Percentiles rank a stretch among this genome's conserved stretches.
phyloP scores from a whole-genome alignment of 2,113 vertebrate species.

The Labeo catla region DNA sequence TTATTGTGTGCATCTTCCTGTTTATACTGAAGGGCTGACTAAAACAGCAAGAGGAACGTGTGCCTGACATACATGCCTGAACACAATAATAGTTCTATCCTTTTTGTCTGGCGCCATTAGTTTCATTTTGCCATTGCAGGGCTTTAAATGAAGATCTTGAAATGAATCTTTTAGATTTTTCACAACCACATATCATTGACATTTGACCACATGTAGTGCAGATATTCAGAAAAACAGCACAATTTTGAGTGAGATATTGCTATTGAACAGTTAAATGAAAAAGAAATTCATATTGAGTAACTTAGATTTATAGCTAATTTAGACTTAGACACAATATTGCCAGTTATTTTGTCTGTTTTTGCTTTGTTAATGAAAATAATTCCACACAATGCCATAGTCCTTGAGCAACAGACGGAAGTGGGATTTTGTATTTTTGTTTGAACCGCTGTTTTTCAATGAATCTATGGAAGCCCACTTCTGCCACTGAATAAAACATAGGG shows the following conservation, averaged over 20 bases:
- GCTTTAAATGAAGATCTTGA: background rate
- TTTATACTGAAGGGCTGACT: constrained; percentile 8
- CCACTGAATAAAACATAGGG: too few species aligned
- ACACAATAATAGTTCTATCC: background rate
- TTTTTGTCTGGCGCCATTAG: background rate
- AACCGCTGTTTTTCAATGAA: background rate
- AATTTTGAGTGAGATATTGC: background rate
- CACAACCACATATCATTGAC: background rate
- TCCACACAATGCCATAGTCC: background rate
- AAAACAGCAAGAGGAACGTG: background rate
- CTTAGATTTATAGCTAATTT: background rate
- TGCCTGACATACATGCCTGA: background rate
- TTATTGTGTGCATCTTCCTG: constrained; percentile 31
- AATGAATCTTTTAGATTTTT: background rate
- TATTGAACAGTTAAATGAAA: background rate
- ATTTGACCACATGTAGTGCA: background rate
- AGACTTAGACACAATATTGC: background rate
- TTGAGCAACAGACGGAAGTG: background rate
- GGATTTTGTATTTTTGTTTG: background rate
- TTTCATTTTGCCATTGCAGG: background rate
- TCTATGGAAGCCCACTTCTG: background rate
- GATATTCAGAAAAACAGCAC: background rate
- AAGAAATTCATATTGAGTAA: background rate
- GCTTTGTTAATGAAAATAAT: background rate
- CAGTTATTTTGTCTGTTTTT: background rate